Conservation (phyloP, 2,797 vertebrate species). For the Sylvilagus floridanus region DNA sequence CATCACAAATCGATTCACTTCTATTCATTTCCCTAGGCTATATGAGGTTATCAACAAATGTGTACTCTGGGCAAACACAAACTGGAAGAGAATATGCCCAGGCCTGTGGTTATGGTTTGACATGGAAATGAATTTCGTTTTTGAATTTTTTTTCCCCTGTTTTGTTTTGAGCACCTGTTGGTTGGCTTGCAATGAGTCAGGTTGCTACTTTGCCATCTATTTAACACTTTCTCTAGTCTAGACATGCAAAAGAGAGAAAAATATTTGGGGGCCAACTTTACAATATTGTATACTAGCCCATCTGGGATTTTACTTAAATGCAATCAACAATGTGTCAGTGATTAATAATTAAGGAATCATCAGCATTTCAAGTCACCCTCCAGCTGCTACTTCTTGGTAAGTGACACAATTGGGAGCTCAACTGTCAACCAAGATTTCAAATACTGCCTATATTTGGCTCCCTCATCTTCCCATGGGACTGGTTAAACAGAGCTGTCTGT, state of each 20-base stretch:
- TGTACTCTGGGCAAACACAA: slow-evolving; percentile 57
- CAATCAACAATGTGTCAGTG: slow-evolving; percentile 67
- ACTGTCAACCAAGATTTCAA: slow-evolving; percentile 62
- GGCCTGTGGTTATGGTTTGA: slow-evolving; percentile 51
- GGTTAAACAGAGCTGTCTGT: slow-evolving; percentile 27
- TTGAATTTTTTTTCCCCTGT: background rate
- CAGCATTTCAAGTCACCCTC: slow-evolving; percentile 61
- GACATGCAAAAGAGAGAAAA: slow-evolving; percentile 63
- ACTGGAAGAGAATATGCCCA: slow-evolving; percentile 19
- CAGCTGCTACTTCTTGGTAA: slow-evolving; percentile 67
- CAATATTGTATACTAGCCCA: slow-evolving; percentile 52
- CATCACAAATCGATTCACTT: slow-evolving; percentile 57
- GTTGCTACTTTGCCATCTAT: slow-evolving; percentile 62
- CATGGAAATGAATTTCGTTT: slow-evolving; percentile 64
- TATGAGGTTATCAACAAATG: slow-evolving; percentile 37
- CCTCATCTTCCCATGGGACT: slow-evolving; percentile 32
- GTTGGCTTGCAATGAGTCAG: slow-evolving; percentile 45
- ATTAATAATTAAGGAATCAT: slow-evolving; percentile 78
- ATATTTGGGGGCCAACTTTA: slow-evolving; percentile 54
- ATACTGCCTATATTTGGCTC: slow-evolving; percentile 51
- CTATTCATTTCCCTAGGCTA: background rate
- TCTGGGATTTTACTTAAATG: slow-evolving; percentile 73
- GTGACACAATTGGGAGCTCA: slow-evolving; percentile 59
- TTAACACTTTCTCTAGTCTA: slow-evolving; percentile 61
- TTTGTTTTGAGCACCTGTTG: slow-evolving; percentile 60